Conservation (phyloP, 2,888 invertebrate genomes). For the Formica aserva region DNA sequence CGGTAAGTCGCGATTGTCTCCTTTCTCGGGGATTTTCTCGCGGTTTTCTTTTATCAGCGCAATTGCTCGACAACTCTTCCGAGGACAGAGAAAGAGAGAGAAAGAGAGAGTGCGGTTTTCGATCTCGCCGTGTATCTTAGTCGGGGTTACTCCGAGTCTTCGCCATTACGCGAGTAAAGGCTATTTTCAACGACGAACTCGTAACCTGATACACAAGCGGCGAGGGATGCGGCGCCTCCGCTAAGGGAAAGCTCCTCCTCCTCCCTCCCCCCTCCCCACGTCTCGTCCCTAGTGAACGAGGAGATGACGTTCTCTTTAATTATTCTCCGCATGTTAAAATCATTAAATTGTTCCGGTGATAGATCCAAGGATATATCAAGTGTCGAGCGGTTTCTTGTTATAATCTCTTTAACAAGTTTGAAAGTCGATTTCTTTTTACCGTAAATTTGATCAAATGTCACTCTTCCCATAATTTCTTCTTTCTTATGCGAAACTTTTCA, state of each 20-base stretch:
- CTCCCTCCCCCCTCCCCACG: not conserved
- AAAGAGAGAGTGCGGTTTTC: slow-evolving; percentile 17
- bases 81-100: slow-evolving; percentile 27
- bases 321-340: slow-evolving; percentile 50
- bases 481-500: not conserved
- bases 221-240: slow-evolving; percentile 62
- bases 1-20: not conserved
- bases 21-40: slow-evolving; percentile 28
- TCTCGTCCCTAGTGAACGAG: not conserved
- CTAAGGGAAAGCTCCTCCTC: slow-evolving; percentile 12
- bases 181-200: slow-evolving; percentile 79
- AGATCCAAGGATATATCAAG: slow-evolving; percentile 28
- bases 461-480: not conserved
- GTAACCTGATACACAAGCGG: slow-evolving; percentile 78
- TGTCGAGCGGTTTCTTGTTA: slow-evolving; percentile 20
- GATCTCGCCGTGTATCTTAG: slow-evolving; percentile 42
- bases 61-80: slow-evolving; percentile 31
- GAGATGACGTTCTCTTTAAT: slow-evolving; percentile 46
- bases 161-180: slow-evolving; percentile 71
- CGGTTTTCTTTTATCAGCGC: slow-evolving; percentile 57
- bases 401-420: slow-evolving; percentile 1
- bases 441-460: slow-evolving; percentile 16
- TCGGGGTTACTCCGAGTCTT: slow-evolving; percentile 74
- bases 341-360: slow-evolving; percentile 39
- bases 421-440: not conserved